Base-by-base conservation (phyloP, 2,888 invertebrate species). In the Petrolisthes cinctipes region DNA sequence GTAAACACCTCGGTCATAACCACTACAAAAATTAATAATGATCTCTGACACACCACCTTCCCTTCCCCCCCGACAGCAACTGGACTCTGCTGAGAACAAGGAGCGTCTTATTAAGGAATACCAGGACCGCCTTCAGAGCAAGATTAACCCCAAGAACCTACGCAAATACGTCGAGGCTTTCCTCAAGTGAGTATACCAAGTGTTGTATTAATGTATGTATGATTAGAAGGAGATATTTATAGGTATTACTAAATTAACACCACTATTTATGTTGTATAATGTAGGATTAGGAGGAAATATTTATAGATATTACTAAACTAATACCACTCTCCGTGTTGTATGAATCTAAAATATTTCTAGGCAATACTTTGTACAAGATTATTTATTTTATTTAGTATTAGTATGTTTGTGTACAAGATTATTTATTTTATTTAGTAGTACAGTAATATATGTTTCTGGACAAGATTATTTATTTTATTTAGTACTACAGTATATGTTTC, bases 131-230 rank as follows among this genome's bases (percentile, higher is more conserved):
- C 94, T 97, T 91, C 95, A 96, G 91, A 93, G 93, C 85, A 95
- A 95, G 91, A 95, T 97, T 91, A 97, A 97, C 93, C 95, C 95
- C 82, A 95, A 95, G 92, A 97, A 97, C 93, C 94, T 97, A 92
- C 96, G 96, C 93, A 95, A 94, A 91, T 97, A 96, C 92, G 96
- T 97, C 83, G 95, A 96, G 92, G 95, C 96, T 79, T 97, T 96
- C 93, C 95, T 97, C 93, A 96, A 95, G 97, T 97, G 92, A 94
- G 95, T 94, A 57, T 5, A 23, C 56, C 37, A 3, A 23, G 37
- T 4, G 5, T 5, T 11, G 20, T 17, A 1, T 20, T 11, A 6
- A 5, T 11, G 57, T 1, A 14, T 11, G 37, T n/a, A n/a, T 37
- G 37, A 37, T 1, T 37, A 37, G 37, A 37, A 37, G 0, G 37